Evolutionary conservation across 2,113 vertebrate species (phyloP).

Genomic region (Telmatochromis sp.): DNA sequence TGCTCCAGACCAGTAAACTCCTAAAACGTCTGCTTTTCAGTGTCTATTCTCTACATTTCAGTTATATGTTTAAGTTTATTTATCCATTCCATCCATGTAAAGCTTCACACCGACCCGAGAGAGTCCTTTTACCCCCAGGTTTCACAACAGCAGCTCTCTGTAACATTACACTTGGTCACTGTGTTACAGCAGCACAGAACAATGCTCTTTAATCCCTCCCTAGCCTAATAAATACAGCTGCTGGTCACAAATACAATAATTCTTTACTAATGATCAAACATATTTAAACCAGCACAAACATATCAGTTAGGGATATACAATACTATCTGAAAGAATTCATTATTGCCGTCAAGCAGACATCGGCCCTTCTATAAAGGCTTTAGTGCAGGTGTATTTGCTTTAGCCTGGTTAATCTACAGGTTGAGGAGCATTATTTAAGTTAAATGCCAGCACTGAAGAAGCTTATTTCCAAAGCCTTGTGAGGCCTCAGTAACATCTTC

Average conservation of each 20-base stretch:
- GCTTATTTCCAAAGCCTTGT: not conserved
- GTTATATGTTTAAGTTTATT: not conserved
- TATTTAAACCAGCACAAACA: not conserved
- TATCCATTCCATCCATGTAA: not conserved
- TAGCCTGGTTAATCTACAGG: not conserved
- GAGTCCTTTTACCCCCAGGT: not conserved
- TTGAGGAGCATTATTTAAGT: not conserved
- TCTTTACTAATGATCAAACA: not conserved
- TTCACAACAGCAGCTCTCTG: accelerated
- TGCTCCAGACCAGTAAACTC: not conserved
- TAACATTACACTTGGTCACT: not conserved
- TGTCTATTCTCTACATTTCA: not conserved
- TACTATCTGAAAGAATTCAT: not conserved
- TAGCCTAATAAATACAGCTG: not conserved
- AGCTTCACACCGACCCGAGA: not conserved
- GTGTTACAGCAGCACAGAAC: not conserved
- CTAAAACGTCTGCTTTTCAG: not conserved
- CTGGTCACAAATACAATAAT: accelerated
- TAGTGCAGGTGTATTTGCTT: not conserved
- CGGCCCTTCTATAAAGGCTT: not conserved
- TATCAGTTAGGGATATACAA: not conserved
- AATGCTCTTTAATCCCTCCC: not conserved
- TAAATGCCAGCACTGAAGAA: not conserved
- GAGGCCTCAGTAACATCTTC: not conserved
- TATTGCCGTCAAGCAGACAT: not conserved